Base-by-base conservation (phyloP, 2,888 invertebrate species). In the Lottia scabra region DNA sequence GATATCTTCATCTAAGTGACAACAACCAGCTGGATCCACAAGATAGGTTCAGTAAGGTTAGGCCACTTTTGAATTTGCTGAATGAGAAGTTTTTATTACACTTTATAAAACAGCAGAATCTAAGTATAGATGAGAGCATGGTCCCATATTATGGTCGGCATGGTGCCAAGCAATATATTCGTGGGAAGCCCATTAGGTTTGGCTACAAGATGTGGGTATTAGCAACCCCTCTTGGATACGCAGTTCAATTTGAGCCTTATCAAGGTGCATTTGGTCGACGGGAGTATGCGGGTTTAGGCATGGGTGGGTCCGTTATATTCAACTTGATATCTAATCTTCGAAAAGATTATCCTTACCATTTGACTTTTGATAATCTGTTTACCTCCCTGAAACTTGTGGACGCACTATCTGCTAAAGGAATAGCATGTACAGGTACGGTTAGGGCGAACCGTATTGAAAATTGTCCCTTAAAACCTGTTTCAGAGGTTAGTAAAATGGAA, bases 91-190 rank as follows among this genome's bases (percentile, higher is more conserved):
- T 71, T 44, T 45, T n/a, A n/a, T n/a, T n/a, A n/a, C n/a, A n/a
- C n/a, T n/a, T n/a, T n/a, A n/a, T n/a, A n/a, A n/a, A n/a, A n/a
- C n/a, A n/a, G n/a, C 62, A 71, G 16, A 72, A 75, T 72, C 71
- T 77, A 15, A 26, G 69, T 62, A 64, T 87, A 73, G 88, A 87
- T 78, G 86, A 88, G 75, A 77, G 82, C 15, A 87, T 88, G 87
- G 80, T 85, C n/a, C 84, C 86, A 26, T 89, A 89, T 74, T 89
- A 82, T 80, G 87, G 80, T 15, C 45, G 71, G 27, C 81, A 81
- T 71, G 73, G 78, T 26, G 66, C 73, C 15, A 80, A 79, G 64
- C 79, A 79, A 65, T 79, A 71, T 56, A 80, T 75, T 13, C 66
- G 74, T 30, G 79, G 80, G 43, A 83, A 81, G 68, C 79, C 79